These are phyloP conservation scores for Drosophila sordidapex DNA, from an alignment of 2,888 invertebrate genomes.

Conservation along the genomic window DNA sequence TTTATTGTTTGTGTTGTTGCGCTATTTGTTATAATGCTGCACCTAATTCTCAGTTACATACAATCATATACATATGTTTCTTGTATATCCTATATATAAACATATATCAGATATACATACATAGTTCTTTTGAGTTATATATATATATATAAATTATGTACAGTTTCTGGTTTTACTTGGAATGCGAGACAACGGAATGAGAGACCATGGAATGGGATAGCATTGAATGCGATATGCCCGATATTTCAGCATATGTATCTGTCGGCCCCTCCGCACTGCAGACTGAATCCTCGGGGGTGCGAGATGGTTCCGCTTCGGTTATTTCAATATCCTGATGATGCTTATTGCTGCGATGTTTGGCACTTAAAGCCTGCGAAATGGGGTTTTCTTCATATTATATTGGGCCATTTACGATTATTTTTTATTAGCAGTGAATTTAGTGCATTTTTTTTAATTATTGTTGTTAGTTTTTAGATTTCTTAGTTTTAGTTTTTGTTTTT, in stretches of 20 bases:
- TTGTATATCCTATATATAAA: constrained; percentile 35
- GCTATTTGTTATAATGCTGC: constrained; percentile 64
- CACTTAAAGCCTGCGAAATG: constrained; percentile 90
- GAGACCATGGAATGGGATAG: constrained; percentile 83
- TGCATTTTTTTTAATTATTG: constrained; percentile 32
- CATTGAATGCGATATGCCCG: constrained; percentile 84
- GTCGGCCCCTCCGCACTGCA: constrained; percentile 94
- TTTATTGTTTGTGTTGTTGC: constrained; percentile 68
- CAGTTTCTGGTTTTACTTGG: constrained; percentile 52
- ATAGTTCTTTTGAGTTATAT: constrained; percentile 29
- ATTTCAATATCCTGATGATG: constrained; percentile 88
- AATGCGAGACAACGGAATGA: constrained; percentile 82
- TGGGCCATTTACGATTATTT: constrained; percentile 3
- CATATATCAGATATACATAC: constrained; percentile 34
- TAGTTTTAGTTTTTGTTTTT: constrained; percentile 8
- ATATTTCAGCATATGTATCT: constrained; percentile 85
- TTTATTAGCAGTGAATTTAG: constrained; percentile 33
- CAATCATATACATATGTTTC: constrained; percentile 40
- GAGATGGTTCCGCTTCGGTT: constrained; percentile 92
- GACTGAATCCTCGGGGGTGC: constrained; percentile 95
- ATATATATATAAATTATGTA: constrained; percentile 38
- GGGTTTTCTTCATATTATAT: constrained; percentile 44
- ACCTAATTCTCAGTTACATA: constrained; percentile 67
- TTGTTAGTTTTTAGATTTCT: constrained; percentile 31
- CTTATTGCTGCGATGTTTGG: constrained; percentile 87